Conservation (phyloP, 1,140 invertebrate species). For the Drosophila arizonae region DNA sequence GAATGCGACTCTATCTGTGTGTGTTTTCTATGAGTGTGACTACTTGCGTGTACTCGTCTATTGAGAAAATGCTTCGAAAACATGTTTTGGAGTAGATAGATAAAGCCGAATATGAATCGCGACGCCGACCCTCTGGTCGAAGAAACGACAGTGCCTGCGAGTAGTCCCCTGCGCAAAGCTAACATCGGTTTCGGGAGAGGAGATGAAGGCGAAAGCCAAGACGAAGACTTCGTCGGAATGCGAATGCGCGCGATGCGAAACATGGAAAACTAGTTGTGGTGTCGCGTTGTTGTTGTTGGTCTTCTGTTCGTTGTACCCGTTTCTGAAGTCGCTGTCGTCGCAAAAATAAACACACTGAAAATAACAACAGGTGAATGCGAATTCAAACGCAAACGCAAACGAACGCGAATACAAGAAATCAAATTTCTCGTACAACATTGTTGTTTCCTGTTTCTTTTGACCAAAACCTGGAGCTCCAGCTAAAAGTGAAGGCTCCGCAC, state of each 20-base stretch:
- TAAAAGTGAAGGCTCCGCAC: neutral
- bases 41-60: constrained; percentile 51
- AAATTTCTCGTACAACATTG: constrained; percentile 50
- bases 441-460: constrained; percentile 57
- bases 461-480: constrained; percentile 18
- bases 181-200: constrained; percentile 20
- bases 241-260: constrained; percentile 49
- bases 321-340: constrained; percentile 31
- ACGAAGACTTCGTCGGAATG: constrained; percentile 51
- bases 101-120: constrained; percentile 55
- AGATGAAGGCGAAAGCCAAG: constrained; percentile 21
- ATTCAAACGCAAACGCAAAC: constrained; percentile 24
- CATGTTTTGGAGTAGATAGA: constrained; percentile 70
- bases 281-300: constrained; percentile 41
- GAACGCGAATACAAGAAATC: constrained; percentile 66
- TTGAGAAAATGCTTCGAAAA: constrained; percentile 63
- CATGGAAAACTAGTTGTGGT: constrained; percentile 74
- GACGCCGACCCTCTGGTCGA: constrained; percentile 32
- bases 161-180: neutral
- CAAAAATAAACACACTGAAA: constrained; percentile 64
- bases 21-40: neutral
- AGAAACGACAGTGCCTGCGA: constrained; percentile 33
- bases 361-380: constrained; percentile 78
- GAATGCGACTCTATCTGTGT: constrained; percentile 11
- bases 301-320: constrained; percentile 34